Conservation (phyloP, 2,113 vertebrate species). For the Dromas ardeola region DNA sequence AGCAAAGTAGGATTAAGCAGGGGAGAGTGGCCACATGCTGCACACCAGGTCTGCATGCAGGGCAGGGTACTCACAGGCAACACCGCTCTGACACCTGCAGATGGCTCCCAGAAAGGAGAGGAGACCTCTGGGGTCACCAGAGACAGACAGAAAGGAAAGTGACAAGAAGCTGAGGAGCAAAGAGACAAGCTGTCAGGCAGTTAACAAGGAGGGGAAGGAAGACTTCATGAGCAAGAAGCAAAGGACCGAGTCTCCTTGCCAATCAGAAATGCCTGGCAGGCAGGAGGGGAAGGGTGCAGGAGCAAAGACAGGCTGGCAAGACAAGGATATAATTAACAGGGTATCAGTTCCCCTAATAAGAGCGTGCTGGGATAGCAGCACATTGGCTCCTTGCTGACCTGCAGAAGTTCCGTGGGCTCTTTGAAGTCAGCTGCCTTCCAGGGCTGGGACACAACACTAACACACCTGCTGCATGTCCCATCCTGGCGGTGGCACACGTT, state of each 20-base stretch:
- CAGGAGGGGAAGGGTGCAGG: background rate
- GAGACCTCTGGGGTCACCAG: background rate
- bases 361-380: background rate
- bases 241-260: background rate
- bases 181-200: background rate
- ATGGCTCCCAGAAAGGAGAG: background rate
- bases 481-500: background rate
- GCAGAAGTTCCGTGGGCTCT: background rate
- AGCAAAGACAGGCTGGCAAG: background rate
- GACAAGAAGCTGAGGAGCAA: background rate
- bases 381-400: background rate
- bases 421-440: background rate
- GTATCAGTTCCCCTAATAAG: background rate
- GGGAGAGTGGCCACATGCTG: rapidly evolving
- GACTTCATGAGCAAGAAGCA: background rate
- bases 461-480: background rate
- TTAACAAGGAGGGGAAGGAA: background rate
- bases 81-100: background rate
- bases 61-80: background rate
- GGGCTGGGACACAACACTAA: background rate
- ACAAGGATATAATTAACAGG: background rate
- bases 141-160: background rate
- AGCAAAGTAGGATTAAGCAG: background rate
- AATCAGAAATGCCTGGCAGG: background rate
- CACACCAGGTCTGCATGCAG: rapidly evolving